phyloP scores from a whole-genome alignment of 2,113 vertebrate species.

The Cebus imitator region DNA sequence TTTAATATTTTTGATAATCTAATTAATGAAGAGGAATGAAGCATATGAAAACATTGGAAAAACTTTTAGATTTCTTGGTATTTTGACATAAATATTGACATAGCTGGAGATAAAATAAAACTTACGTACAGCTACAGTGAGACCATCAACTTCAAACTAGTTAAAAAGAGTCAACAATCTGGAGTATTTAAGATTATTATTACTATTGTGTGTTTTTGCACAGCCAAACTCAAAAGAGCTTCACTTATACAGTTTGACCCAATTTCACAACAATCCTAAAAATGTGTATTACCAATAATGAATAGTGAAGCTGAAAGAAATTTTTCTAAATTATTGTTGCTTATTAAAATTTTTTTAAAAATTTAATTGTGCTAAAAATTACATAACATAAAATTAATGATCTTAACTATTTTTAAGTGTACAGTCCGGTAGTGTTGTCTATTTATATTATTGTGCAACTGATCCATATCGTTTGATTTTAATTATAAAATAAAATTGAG shows the following conservation, averaged over 20 bases:
- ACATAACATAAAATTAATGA: not conserved
- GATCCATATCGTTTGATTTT: not conserved
- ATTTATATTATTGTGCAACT: not conserved
- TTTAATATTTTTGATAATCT: not conserved
- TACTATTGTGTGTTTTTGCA: not conserved
- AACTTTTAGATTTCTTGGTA: not conserved
- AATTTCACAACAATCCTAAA: not conserved
- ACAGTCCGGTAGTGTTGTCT: not conserved
- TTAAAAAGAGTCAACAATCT: not conserved
- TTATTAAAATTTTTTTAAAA: not conserved
- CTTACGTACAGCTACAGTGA: not conserved
- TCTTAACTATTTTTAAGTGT: not conserved
- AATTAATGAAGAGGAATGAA: not conserved
- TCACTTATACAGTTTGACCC: not conserved
- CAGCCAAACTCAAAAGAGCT: not conserved
- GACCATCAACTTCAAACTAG: not conserved
- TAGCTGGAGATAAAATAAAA: not conserved
- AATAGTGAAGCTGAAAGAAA: not conserved
- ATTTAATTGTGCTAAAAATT: not conserved
- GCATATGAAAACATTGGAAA: not conserved
- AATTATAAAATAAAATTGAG: not conserved
- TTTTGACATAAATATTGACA: not conserved
- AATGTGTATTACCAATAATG: not conserved
- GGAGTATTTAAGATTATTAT: not conserved
- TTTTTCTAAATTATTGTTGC: not conserved